These are phyloP conservation scores for Orchesella cincta DNA, from an alignment of 1,140 invertebrate genomes.

Conservation along the genomic window DNA sequence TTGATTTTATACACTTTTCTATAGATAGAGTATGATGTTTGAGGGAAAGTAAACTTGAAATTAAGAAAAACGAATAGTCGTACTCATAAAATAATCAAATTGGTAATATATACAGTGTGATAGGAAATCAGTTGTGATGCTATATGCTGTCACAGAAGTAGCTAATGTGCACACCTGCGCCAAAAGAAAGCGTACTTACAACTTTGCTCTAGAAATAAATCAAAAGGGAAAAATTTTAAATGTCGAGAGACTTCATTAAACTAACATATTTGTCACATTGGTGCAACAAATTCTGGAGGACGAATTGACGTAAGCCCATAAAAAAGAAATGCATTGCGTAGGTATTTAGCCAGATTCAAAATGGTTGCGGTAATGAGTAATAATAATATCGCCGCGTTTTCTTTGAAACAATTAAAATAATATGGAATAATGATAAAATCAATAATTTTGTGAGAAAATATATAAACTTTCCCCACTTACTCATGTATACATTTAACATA, in stretches of 20 bases:
- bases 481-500: not conserved
- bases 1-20: conserved; percentile 13
- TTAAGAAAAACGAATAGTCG: not conserved
- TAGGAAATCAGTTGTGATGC: not conserved
- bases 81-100: not conserved
- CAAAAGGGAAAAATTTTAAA: too few species aligned
- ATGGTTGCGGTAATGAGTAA: too few species aligned
- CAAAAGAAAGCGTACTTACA: not conserved
- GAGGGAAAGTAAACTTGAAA: not conserved
- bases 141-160: not conserved
- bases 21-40: not conserved
- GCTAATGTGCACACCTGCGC: not conserved
- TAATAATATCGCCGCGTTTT: not conserved
- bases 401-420: conserved; percentile 1
- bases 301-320: too few species aligned
- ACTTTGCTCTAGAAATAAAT: too few species aligned
- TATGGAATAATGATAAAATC: too few species aligned
- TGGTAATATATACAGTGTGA: not conserved
- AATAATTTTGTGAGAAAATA: too few species aligned
- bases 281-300: too few species aligned
- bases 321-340: too few species aligned
- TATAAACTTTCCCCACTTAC: not conserved
- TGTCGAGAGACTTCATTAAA: too few species aligned
- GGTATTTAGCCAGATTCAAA: too few species aligned
- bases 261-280: too few species aligned